Evolutionary conservation across 2,888 invertebrate genomes (phyloP).

Genomic region (Tanypteryx hageni): DNA sequence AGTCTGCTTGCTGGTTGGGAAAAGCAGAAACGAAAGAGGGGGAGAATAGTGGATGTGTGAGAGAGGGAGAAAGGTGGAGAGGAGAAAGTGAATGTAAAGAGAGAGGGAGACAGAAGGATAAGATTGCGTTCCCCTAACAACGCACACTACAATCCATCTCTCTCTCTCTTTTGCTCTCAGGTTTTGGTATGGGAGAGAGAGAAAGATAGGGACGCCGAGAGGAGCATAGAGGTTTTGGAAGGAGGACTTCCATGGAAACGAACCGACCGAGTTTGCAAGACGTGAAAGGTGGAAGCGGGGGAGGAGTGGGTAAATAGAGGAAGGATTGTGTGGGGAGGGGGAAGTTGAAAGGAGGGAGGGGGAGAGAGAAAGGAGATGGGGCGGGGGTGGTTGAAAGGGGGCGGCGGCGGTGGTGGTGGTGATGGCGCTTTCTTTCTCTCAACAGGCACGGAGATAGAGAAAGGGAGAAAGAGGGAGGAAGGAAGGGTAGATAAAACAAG

Average conservation of each 20-base stretch:
- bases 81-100: not conserved
- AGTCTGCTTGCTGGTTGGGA: constrained; percentile 30
- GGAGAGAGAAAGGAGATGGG: not conserved
- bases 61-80: not conserved
- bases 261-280: constrained; percentile 33
- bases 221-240: not conserved
- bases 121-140: constrained; percentile 12
- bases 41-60: not conserved
- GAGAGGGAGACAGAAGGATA: not conserved
- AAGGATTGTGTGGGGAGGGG: not conserved
- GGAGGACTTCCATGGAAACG: constrained; percentile 28
- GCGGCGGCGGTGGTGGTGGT: not conserved
- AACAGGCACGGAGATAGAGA: not conserved
- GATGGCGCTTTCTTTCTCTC: not conserved
- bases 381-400: not conserved
- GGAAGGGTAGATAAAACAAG: not conserved
- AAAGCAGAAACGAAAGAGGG: constrained; percentile 18
- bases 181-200: not conserved
- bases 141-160: not conserved
- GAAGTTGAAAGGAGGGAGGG: not conserved
- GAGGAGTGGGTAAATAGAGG: not conserved
- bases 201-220: not conserved
- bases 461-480: not conserved
- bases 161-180: not conserved
- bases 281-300: not conserved